Evolutionary conservation across 92 coral and sea anemone species (phyloP).

Genomic region (Parazoanthus atlanticus): DNA sequence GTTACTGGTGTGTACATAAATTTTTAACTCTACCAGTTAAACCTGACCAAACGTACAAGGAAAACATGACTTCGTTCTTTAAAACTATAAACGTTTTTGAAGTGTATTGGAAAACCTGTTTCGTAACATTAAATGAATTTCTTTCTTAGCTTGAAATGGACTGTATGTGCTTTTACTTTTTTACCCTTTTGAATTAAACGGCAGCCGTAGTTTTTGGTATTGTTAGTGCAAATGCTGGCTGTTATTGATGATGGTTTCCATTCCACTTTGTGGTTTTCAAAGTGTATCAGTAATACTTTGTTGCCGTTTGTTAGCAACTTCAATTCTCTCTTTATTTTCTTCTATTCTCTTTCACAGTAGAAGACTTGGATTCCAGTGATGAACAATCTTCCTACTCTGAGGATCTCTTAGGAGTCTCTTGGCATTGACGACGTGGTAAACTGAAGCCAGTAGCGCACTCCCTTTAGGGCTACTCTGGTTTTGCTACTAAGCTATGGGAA

Average conservation of each 20-base stretch:
- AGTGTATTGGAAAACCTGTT: not conserved
- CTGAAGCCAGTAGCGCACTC: not conserved
- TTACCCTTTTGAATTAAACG: too few relatives aligned
- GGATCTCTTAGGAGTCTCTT: not conserved
- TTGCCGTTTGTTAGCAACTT: not conserved
- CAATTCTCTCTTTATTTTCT: not conserved
- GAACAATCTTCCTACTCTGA: not conserved
- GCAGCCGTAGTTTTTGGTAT: too few relatives aligned
- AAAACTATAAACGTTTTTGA: too few relatives aligned
- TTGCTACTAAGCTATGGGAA: not conserved
- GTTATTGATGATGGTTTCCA: not conserved
- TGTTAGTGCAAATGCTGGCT: not conserved
- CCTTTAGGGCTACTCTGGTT: not conserved
- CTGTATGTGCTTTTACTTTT: not conserved
- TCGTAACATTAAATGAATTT: too few relatives aligned
- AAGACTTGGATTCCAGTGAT: not conserved
- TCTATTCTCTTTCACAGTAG: slow-evolving; percentile 9
- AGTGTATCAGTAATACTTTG: not conserved
- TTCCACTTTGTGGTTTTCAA: not conserved
- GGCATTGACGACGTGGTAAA: not conserved
- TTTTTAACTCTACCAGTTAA: too few relatives aligned
- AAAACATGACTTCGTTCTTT: not conserved
- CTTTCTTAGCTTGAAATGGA: not conserved
- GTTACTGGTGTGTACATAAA: too few relatives aligned
- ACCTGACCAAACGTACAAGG: not conserved